These are phyloP conservation scores for Hirudinaria manillensis DNA, from an alignment of 2,888 invertebrate species.

Conservation along the genomic window DNA sequence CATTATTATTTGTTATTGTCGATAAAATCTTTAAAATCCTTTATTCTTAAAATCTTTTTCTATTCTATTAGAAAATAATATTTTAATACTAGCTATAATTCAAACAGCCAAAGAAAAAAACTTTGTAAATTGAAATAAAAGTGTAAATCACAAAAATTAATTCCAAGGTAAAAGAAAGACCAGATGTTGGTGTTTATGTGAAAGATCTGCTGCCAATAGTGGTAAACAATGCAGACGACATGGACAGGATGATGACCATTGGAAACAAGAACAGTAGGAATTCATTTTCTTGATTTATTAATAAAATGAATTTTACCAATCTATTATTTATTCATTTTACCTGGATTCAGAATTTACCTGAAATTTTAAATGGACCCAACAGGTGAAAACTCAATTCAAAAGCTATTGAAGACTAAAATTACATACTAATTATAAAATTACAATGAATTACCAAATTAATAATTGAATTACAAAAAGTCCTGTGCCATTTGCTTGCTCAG, in stretches of 20 bases:
- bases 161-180: conserved; percentile 72
- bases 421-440: too few species aligned
- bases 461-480: background rate
- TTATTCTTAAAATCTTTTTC: background rate
- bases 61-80: conserved; percentile 3
- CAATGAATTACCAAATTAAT: too few species aligned
- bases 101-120: background rate
- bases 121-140: conserved; percentile 1
- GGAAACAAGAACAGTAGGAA: conserved; percentile 85
- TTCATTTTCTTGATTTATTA: background rate
- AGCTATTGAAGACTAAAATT: too few species aligned
- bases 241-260: conserved; percentile 86
- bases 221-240: conserved; percentile 91
- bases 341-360: background rate
- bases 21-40: background rate
- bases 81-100: background rate
- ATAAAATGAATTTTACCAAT: background rate
- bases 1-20: too few species aligned
- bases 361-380: too few species aligned
- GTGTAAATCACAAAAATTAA: too few species aligned
- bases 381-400: too few species aligned
- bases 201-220: conserved; percentile 93
- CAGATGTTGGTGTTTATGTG: conserved; percentile 94
- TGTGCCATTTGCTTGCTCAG: background rate
- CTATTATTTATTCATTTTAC: background rate